Percentiles rank a stretch among this genome's conserved stretches.
phyloP scores from a whole-genome alignment of 1,140 invertebrate species.

The Sminthurides bifidus region DNA sequence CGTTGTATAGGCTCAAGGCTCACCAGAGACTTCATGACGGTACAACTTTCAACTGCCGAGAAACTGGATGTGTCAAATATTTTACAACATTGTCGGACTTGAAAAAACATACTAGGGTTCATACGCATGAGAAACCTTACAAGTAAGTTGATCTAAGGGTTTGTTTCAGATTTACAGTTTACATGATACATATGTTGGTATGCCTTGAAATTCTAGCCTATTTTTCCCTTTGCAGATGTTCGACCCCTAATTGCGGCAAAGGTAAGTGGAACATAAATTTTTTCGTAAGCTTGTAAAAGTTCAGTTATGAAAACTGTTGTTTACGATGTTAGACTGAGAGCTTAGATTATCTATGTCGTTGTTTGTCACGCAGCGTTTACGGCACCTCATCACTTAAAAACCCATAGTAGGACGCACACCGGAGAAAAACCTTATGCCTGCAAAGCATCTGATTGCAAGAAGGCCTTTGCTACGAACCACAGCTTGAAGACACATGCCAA shows the following conservation, averaged over 20 bases:
- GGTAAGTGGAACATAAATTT: conserved; percentile 15
- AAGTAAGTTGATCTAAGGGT: conserved; percentile 49
- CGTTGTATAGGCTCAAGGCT: conserved; percentile 71
- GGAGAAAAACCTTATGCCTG: conserved; percentile 68
- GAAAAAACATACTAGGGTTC: conserved; percentile 82
- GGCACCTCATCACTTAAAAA: conserved; percentile 85
- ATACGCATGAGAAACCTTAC: conserved; percentile 84
- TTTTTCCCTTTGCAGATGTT: conserved; percentile 23
- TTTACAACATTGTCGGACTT: conserved; percentile 89
- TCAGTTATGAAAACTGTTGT: too few species aligned
- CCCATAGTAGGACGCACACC: conserved; percentile 60
- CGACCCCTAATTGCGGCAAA: conserved; percentile 3
- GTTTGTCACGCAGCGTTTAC: conserved; percentile 85
- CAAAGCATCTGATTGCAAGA: conserved; percentile 54
- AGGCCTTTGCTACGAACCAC: conserved; percentile 66
- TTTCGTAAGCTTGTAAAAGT: too few species aligned
- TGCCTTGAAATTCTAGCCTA: too few species aligned
- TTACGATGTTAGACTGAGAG: too few species aligned
- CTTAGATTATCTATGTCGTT: too few species aligned
- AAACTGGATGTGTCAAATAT: conserved; percentile 70
- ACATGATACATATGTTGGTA: conserved; percentile 8
- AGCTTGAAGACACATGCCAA: conserved; percentile 59
- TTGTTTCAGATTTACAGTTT: conserved; percentile 5
- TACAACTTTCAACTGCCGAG: conserved; percentile 85
- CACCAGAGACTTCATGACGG: conserved; percentile 86